Conservation (phyloP, 1,140 invertebrate genomes). For the Colletes latitarsis region DNA sequence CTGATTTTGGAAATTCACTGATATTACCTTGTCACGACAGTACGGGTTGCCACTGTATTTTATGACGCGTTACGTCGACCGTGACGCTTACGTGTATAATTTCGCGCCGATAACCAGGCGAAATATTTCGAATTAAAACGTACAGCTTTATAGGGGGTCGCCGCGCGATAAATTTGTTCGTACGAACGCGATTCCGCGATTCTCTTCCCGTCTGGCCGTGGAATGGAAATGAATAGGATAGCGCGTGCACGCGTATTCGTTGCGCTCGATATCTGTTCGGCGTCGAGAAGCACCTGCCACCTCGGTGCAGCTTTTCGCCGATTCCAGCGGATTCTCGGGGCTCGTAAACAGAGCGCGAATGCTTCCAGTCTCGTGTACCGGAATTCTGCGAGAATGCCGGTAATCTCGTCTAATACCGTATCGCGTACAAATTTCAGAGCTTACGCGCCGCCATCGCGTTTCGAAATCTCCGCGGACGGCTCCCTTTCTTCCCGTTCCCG, state of each 20-base stretch:
- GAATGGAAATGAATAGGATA: constrained; percentile 3
- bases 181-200: constrained; percentile 4
- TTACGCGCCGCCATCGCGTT: neutral
- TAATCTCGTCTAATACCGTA: constrained; percentile 17
- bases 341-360: constrained; percentile 4
- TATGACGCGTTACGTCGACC: neutral
- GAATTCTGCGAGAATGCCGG: neutral
- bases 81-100: constrained; percentile 9
- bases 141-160: neutral
- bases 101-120: neutral
- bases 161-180: constrained; percentile 36
- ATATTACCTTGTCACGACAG: neutral
- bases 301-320: constrained; percentile 5
- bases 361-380: neutral
- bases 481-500: neutral
- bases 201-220: neutral
- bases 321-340: constrained; percentile 20
- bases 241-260: neutral
- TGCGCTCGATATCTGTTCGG: constrained; percentile 25
- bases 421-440: neutral
- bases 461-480: neutral
- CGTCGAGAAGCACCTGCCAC: constrained; percentile 17
- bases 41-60: neutral
- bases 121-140: constrained; percentile 22
- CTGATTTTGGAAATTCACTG: too few species aligned